Percentiles rank a stretch among this genome's conserved stretches.
These are phyloP conservation scores for Gouania willdenowi DNA, from an alignment of 2,797 vertebrate species.

Conservation along the genomic window DNA sequence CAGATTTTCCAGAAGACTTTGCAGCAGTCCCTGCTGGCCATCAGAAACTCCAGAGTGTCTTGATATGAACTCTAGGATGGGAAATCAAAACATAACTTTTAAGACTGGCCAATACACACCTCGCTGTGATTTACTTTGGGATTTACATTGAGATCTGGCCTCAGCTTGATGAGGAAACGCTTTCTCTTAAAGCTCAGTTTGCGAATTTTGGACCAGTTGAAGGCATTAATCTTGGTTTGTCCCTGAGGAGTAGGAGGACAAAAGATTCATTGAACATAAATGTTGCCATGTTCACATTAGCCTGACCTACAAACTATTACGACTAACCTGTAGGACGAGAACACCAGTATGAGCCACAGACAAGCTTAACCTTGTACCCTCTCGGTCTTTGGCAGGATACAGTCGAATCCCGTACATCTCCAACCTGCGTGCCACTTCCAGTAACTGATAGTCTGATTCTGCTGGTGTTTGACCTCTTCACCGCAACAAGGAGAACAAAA, in stretches of 20 bases:
- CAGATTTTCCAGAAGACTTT: slow-evolving; percentile 99
- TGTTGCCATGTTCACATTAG: not conserved
- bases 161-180: slow-evolving; percentile 94
- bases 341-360: slow-evolving; percentile 92
- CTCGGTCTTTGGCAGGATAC: slow-evolving; percentile 93
- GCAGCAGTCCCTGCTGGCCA: slow-evolving; percentile 94
- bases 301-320: not conserved
- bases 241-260: slow-evolving; percentile 76
- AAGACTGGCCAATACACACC: not conserved
- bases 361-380: slow-evolving; percentile 90
- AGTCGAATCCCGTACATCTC: slow-evolving; percentile 95
- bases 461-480: slow-evolving; percentile 92
- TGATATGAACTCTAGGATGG: slow-evolving; percentile 87
- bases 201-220: slow-evolving; percentile 97
- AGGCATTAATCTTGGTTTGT: slow-evolving; percentile 94
- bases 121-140: not conserved
- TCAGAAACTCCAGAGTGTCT: slow-evolving; percentile 94
- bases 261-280: not conserved
- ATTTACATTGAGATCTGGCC: slow-evolving; percentile 92
- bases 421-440: slow-evolving; percentile 90
- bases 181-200: slow-evolving; percentile 99
- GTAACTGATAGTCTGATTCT: slow-evolving; percentile 92
- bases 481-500: slow-evolving; percentile 23
- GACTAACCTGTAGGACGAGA: slow-evolving; percentile 91
- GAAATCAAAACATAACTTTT: not conserved